These are phyloP conservation scores for Stichodactyla mertensii DNA, from an alignment of 64 coral and sea anemone genomes.

Conservation along the genomic window DNA sequence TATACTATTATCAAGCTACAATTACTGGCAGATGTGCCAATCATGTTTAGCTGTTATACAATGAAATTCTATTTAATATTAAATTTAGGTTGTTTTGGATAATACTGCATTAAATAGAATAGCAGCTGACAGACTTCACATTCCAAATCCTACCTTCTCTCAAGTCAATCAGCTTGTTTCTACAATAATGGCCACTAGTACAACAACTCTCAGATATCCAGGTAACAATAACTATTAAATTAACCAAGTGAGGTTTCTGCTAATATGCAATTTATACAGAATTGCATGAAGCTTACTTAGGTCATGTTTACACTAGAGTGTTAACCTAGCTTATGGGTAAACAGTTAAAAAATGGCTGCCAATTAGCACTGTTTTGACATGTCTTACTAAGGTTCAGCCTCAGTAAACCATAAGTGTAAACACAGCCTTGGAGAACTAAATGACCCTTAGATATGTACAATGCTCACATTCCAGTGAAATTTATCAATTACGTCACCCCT, in stretches of 20 bases:
- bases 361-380: too few relatives aligned
- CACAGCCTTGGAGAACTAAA: too few relatives aligned
- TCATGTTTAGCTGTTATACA: neutral
- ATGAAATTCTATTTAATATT: neutral
- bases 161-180: conserved; percentile 99
- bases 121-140: conserved; percentile 92
- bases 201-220: conserved; percentile 99
- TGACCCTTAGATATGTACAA: too few relatives aligned
- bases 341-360: too few relatives aligned
- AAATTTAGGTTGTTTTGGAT: conserved; percentile 89
- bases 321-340: too few relatives aligned
- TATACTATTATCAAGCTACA: too few relatives aligned
- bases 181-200: conserved; percentile 98
- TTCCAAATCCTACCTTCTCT: conserved; percentile 98
- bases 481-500: too few relatives aligned
- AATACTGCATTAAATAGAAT: conserved; percentile 98
- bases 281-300: neutral
- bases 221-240: conserved; percentile 27
- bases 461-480: too few relatives aligned
- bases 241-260: neutral
- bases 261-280: neutral
- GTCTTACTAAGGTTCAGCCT: too few relatives aligned
- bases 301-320: too few relatives aligned
- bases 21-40: too few relatives aligned
- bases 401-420: too few relatives aligned